Evolutionary conservation across 1,140 invertebrate genomes (phyloP), one percentile per base, ranked within the genome.

Genomic region (Sesamia nonagrioides): DNA sequence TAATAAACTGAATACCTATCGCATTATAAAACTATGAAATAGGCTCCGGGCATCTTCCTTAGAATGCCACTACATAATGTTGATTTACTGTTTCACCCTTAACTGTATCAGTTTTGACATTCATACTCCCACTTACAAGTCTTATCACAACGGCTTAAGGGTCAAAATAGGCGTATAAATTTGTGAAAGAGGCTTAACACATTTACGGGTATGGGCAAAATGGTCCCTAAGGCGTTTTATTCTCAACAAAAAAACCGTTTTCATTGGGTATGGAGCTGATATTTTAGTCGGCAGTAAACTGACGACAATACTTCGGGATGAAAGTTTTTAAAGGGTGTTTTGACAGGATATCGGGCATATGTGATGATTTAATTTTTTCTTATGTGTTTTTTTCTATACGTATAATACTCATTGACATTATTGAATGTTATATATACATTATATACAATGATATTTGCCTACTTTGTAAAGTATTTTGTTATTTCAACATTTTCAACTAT

Each of bases 131-230:
- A 73, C 56, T 35, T 74, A 61, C 52, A 56, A 66, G 45, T 56
- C 79, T 81, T 87, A 82, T 82, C 54, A 42, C 79, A 48, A 56
- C 6, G 48, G 17, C n/a, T 42, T 84, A 85, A 81, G 72, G 86
- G 77, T 77, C 66, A 82, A 54, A 85, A 71, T 86, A 75, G 69
- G 79, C 8, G 78, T 40, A 76, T 75, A 73, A 76, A 80, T 66
- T 77, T 85, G 75, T 56, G 35, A 45, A 77, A 71, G 68, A 78
- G 77, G 74, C 61, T 68, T 81, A 68, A 76, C 74, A 76, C 60
- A 54, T 68, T 77, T 77, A 77, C 60, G 33, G 48, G 48, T 27
- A 77, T 77, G 48, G 61, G 74, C 6, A 77, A 77, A 68, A 77
- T 68, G 61, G 60, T 77, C 74, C 74, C 74, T 56, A 27, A 77